A percentile compares a stretch with the other conserved stretches of the same genome.
These are phyloP conservation scores for Zaprionus camerounensis DNA, from an alignment of 1,140 invertebrate species.

Conservation along the genomic window DNA sequence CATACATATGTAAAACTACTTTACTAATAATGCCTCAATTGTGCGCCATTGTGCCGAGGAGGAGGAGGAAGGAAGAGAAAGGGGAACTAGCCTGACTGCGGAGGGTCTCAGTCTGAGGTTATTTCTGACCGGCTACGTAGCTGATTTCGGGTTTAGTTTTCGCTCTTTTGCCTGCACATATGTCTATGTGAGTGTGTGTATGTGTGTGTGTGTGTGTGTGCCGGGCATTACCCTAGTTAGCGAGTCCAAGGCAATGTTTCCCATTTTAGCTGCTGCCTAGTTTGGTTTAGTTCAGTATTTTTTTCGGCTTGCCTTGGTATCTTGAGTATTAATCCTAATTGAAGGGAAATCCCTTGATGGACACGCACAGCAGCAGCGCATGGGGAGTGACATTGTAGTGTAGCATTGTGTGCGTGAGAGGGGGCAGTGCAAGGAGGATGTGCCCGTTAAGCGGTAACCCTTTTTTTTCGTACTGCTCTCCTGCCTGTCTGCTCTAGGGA, in stretches of 20 bases:
- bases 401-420: neutral
- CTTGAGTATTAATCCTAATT: slow-evolving; percentile 83
- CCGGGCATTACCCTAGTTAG: slow-evolving; percentile 74
- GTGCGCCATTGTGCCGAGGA: slow-evolving; percentile 50
- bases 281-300: slow-evolving; percentile 34
- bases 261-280: slow-evolving; percentile 25
- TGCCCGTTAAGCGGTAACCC: slow-evolving; percentile 59
- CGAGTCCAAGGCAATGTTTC: slow-evolving; percentile 34
- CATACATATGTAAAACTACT: slow-evolving; percentile 67
- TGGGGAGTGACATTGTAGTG: slow-evolving; percentile 9
- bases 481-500: slow-evolving; percentile 15
- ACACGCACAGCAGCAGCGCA: slow-evolving; percentile 48
- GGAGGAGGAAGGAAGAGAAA: neutral
- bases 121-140: slow-evolving; percentile 2
- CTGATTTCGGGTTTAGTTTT: slow-evolving; percentile 24
- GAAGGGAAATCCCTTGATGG: slow-evolving; percentile 80
- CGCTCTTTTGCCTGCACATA: slow-evolving; percentile 38
- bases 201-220: slow-evolving; percentile 35
- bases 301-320: slow-evolving; percentile 49
- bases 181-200: slow-evolving; percentile 14
- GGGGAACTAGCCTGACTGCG: slow-evolving; percentile 4
- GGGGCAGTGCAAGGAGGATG: neutral
- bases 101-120: neutral
- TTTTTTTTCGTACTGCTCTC: slow-evolving; percentile 36
- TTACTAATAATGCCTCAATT: slow-evolving; percentile 83